Evolutionary conservation across 2,888 invertebrate species (phyloP).

Genomic region (Mantis religiosa): DNA sequence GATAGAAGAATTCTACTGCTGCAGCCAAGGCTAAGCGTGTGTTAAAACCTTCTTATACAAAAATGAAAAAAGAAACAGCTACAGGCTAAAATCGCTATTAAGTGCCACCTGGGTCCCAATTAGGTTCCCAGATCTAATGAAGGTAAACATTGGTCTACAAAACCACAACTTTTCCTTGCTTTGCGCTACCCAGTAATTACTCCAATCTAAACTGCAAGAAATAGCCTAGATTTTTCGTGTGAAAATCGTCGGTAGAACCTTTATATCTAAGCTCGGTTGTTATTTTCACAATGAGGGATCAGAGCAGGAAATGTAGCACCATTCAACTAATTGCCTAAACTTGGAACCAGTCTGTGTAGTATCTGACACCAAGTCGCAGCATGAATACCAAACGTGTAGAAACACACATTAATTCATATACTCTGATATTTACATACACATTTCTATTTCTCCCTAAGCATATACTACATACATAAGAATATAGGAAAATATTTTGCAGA

Average conservation of each 20-base stretch:
- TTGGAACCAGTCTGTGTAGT: too few relatives aligned
- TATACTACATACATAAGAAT: too few relatives aligned
- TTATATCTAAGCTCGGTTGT: background rate
- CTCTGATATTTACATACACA: too few relatives aligned
- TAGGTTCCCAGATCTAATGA: background rate
- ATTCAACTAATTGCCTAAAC: too few relatives aligned
- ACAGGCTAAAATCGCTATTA: background rate
- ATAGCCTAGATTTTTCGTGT: background rate
- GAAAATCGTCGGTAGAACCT: background rate
- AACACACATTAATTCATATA: too few relatives aligned
- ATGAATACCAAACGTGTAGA: too few relatives aligned
- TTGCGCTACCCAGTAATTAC: background rate
- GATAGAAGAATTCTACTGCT: too few relatives aligned
- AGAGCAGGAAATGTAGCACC: background rate
- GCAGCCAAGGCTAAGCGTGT: too few relatives aligned
- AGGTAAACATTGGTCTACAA: background rate
- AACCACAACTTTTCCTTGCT: background rate
- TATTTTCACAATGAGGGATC: background rate
- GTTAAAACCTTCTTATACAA: too few relatives aligned
- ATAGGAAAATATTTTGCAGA: too few relatives aligned
- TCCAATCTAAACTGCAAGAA: background rate
- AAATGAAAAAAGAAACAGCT: background rate
- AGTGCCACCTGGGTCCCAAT: background rate
- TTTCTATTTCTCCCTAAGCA: too few relatives aligned
- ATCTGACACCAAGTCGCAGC: too few relatives aligned